Evolutionary conservation across 2,888 invertebrate species (phyloP).

Genomic region (Thera obeliscata): DNA sequence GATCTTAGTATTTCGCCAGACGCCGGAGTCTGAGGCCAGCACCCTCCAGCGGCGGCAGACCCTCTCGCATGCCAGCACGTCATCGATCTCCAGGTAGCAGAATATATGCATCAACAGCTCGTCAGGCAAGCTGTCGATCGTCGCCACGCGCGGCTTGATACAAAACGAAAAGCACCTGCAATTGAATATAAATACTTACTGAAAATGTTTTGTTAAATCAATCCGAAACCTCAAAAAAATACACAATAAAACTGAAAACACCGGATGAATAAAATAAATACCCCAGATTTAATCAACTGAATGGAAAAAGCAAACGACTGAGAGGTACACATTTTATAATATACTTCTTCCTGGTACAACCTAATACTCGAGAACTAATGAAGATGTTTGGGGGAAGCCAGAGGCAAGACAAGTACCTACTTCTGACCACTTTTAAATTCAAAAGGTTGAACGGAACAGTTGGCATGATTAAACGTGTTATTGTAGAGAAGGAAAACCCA

Average conservation of each 20-base stretch:
- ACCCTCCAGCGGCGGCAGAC: constrained; percentile 72
- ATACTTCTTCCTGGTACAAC: too few species aligned
- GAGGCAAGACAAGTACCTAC: too few species aligned
- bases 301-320: too few species aligned
- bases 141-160: constrained; percentile 38
- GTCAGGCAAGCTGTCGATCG: constrained; percentile 66
- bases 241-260: neutral
- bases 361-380: too few species aligned
- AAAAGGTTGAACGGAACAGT: too few species aligned
- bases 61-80: constrained; percentile 63
- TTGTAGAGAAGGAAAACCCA: too few species aligned
- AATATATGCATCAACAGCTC: constrained; percentile 73
- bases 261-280: neutral
- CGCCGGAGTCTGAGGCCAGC: constrained; percentile 58
- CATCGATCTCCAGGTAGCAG: constrained; percentile 64
- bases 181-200: neutral
- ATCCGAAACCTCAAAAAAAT: neutral
- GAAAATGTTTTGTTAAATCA: neutral
- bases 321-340: too few species aligned
- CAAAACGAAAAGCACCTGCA: constrained; percentile 38
- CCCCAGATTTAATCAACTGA: too few species aligned
- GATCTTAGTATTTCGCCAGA: constrained; percentile 67
- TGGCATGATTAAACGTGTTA: too few species aligned
- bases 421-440: too few species aligned
- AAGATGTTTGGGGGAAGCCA: too few species aligned